These are phyloP conservation scores for Darevskia nairensis DNA, from an alignment of 2,797 vertebrate genomes.

Conservation along the genomic window DNA sequence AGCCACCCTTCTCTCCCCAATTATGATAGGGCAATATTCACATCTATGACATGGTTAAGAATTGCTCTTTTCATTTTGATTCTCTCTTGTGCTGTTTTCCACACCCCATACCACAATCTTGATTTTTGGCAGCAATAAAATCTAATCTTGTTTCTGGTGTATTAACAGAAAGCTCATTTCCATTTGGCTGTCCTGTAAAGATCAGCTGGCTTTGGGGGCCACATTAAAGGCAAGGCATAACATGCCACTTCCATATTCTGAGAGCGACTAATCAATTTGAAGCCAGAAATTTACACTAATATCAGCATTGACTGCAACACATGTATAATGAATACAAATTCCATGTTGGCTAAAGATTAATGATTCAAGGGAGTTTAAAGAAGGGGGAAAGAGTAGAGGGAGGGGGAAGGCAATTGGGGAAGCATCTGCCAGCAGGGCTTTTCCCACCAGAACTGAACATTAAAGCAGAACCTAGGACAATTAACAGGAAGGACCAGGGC, in stretches of 20 bases:
- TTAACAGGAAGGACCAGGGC: background rate
- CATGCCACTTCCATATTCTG: slow-evolving; percentile 50
- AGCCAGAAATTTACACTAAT: slow-evolving; percentile 61
- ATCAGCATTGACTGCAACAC: slow-evolving; percentile 63
- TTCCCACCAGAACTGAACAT: slow-evolving; percentile 55
- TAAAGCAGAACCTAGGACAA: slow-evolving; percentile 57
- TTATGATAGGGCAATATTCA: background rate
- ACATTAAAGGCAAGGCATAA: slow-evolving; percentile 56
- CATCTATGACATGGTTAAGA: slow-evolving; percentile 24
- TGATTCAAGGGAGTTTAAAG: slow-evolving; percentile 57
- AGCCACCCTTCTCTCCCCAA: background rate
- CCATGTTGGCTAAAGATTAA: slow-evolving; percentile 62
- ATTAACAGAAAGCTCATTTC: slow-evolving; percentile 66
- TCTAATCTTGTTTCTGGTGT: slow-evolving; percentile 63
- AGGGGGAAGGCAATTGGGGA: slow-evolving; percentile 27
- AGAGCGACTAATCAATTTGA: slow-evolving; percentile 63
- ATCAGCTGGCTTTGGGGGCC: slow-evolving; percentile 61
- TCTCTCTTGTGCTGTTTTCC: background rate
- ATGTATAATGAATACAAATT: slow-evolving; percentile 73
- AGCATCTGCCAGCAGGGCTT: slow-evolving; percentile 47
- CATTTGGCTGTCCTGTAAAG: slow-evolving; percentile 59
- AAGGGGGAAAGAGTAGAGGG: slow-evolving; percentile 36
- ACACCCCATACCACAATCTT: background rate
- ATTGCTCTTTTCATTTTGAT: slow-evolving; percentile 40
- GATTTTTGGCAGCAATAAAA: slow-evolving; percentile 59